Base-by-base conservation (phyloP, 2,888 invertebrate species). In the Ophioninae sp. region DNA sequence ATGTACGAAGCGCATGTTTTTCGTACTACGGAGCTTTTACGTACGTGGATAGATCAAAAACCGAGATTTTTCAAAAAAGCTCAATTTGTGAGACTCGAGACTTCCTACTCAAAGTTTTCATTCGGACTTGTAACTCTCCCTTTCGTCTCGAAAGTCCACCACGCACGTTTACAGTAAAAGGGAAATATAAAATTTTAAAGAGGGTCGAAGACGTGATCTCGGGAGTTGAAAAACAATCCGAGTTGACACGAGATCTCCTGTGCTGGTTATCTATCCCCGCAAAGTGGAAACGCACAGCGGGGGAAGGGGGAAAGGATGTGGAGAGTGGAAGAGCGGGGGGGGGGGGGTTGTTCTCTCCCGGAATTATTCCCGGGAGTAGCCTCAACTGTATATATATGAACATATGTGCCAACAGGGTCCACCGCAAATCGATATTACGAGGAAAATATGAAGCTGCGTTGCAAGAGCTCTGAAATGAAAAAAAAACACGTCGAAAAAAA, bases 331-430 rank as follows among this genome's bases (percentile, higher is more conserved):
- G 57, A 10, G n/a, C 39, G 56, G 61, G 62, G 17, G 78, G 70
- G 61, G 62, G 64, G 74, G 77, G 80, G 74, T 73, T 78, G 77
- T 69, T 69, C 59, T 69, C 72, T 59, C 23, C 77, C 44, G 77
- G 81, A 83, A 81, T 83, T 74, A 83, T 78, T 83, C 83, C 83
- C 83, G 74, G 80, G 83, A 83, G 83, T 30, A 78, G 69, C 77
- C 69, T 78, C 61, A 62, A 62, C 17, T 69, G n/a, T 62, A 78
- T 78, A 70, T 78, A 50, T 78, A 8, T 56, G 21, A 59, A 37
- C 50, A 50, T 65, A 64, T 74, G 30, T 56, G n/a, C 37, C 23
- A 21, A 3, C 21, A 68, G 65, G 37, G 59, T 74, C 64, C 70
- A 75, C 83, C 75, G 81, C 75, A 84, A 79, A 84, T 84, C 83